These are phyloP conservation scores for Nephrocerus scutellatus DNA, from an alignment of 2,888 invertebrate species.

Conservation along the genomic window DNA sequence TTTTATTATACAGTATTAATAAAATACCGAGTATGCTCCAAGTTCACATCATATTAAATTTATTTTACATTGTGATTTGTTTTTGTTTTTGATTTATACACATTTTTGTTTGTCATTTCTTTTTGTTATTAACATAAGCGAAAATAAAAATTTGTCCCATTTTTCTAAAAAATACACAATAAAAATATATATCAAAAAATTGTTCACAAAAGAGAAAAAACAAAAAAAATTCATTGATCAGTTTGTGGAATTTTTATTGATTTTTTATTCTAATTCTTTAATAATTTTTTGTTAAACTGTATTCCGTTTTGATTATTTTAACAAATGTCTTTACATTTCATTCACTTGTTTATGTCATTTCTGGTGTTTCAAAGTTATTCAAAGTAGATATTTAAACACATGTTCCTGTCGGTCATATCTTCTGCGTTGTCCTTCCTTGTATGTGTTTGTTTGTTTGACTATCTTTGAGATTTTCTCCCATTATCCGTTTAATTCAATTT, in stretches of 20 bases:
- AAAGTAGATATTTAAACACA: no score
- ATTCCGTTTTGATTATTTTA: slow-evolving; percentile 5
- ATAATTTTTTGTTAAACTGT: no score
- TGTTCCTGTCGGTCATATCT: no score
- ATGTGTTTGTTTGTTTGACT: no score
- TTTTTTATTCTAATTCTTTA: not conserved
- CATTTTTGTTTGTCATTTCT: slow-evolving; percentile 6
- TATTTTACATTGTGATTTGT: slow-evolving; percentile 22
- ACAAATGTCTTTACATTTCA: slow-evolving; percentile 11
- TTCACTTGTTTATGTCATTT: slow-evolving; percentile 8
- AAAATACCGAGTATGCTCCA: slow-evolving; percentile 48
- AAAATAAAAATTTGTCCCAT: slow-evolving; percentile 17
- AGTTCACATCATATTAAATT: slow-evolving; percentile 42
- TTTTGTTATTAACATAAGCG: slow-evolving; percentile 24
- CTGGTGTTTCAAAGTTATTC: slow-evolving; percentile 5
- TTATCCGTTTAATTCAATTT: no score
- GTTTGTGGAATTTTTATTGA: slow-evolving; percentile 12
- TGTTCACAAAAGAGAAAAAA: slow-evolving; percentile 20
- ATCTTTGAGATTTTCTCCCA: no score
- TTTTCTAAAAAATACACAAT: slow-evolving; percentile 15
- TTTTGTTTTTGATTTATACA: slow-evolving; percentile 5
- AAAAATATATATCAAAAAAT: slow-evolving; percentile 20
- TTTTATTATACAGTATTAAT: slow-evolving; percentile 44
- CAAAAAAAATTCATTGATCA: no score
- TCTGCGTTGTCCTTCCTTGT: no score